phyloP scores from a whole-genome alignment of 2,888 invertebrate genomes.

The Volucella zonaria region DNA sequence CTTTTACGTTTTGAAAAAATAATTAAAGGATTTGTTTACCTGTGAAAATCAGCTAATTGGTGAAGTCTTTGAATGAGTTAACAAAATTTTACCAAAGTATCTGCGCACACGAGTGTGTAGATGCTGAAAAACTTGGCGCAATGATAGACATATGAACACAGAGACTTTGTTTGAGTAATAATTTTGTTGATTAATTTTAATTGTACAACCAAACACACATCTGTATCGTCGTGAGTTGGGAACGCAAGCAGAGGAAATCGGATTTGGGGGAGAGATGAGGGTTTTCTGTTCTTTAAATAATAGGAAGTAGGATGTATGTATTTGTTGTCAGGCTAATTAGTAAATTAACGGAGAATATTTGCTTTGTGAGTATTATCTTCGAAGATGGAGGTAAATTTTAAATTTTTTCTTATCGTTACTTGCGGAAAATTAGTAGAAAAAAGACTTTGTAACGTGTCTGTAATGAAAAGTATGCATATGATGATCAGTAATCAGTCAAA shows the following conservation, averaged over 20 bases:
- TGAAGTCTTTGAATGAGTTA: conserved; percentile 25
- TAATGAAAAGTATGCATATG: too few species aligned
- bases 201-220: neutral
- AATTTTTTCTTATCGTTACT: too few species aligned
- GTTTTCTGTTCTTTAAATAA: neutral
- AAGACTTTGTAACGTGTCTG: too few species aligned
- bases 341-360: too few species aligned
- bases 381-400: too few species aligned
- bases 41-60: conserved; percentile 43
- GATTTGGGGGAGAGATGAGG: neutral
- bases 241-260: neutral
- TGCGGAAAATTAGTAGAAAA: too few species aligned
- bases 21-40: conserved; percentile 66
- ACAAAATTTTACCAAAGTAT: neutral
- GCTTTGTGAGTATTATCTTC: too few species aligned
- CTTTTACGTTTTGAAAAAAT: conserved; percentile 5
- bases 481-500: too few species aligned
- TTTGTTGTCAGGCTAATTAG: too few species aligned
- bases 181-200: conserved; percentile 32
- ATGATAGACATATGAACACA: neutral
- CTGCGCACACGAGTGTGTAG: neutral
- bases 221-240: too few species aligned
- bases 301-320: too few species aligned
- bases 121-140: too few species aligned
- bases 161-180: conserved; percentile 9